Evolutionary conservation across 2,888 invertebrate species (phyloP).

Genomic region (Eupithecia dodoneata): DNA sequence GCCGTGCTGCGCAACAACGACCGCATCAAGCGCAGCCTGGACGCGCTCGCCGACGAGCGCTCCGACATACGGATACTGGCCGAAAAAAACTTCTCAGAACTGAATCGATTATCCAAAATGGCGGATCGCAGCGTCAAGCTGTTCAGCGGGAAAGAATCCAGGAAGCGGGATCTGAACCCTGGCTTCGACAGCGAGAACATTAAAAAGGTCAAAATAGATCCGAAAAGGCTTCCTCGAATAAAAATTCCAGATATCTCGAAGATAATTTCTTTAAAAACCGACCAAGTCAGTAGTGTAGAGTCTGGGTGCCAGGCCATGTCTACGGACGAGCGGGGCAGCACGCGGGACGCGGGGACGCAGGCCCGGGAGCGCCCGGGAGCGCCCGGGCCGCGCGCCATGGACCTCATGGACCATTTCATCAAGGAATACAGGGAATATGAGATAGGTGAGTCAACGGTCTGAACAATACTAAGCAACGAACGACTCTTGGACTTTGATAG

Average conservation of each 20-base stretch:
- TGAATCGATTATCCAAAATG: slow-evolving; percentile 76
- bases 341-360: slow-evolving; percentile 45
- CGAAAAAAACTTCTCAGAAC: slow-evolving; percentile 77
- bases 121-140: slow-evolving; percentile 76
- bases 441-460: slow-evolving; percentile 70
- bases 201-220: slow-evolving; percentile 56
- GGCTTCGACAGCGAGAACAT: slow-evolving; percentile 76
- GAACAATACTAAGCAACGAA: neutral
- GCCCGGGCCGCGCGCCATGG: slow-evolving; percentile 76
- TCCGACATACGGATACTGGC: slow-evolving; percentile 70
- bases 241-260: slow-evolving; percentile 75
- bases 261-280: slow-evolving; percentile 70
- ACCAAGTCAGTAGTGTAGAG: slow-evolving; percentile 52
- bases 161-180: slow-evolving; percentile 70
- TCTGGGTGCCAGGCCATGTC: slow-evolving; percentile 68
- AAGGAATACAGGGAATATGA: slow-evolving; percentile 81
- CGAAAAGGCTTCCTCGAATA: slow-evolving; percentile 62
- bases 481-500: neutral
- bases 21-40: slow-evolving; percentile 73
- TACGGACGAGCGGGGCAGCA: slow-evolving; percentile 72
- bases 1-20: slow-evolving; percentile 77
- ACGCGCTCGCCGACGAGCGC: slow-evolving; percentile 49
- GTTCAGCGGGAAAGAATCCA: slow-evolving; percentile 68
- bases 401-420: slow-evolving; percentile 65
- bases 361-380: slow-evolving; percentile 49